Evolutionary conservation across 2,888 invertebrate genomes (phyloP).

Genomic region (Cheilosia urbana): DNA sequence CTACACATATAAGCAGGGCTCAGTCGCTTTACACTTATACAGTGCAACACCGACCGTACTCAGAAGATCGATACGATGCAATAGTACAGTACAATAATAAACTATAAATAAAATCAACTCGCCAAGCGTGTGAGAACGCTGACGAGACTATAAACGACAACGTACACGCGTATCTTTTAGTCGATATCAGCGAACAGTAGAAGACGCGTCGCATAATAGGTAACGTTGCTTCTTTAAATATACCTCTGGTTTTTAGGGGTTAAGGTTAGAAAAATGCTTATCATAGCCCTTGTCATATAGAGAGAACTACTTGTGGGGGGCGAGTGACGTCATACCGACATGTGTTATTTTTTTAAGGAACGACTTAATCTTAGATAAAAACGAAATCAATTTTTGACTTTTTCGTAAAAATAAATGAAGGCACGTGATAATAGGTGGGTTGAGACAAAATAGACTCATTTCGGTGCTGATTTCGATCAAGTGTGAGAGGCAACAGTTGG

Average conservation of each 20-base stretch:
- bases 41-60: no score
- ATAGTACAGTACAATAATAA: background rate
- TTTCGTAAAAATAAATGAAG: background rate
- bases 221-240: background rate
- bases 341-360: background rate
- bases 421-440: background rate
- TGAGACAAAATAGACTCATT: background rate
- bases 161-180: background rate
- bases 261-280: background rate
- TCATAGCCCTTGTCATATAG: background rate
- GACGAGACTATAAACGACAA: background rate
- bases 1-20: no score
- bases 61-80: no score
- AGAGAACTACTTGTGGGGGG: background rate
- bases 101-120: conserved; percentile 1
- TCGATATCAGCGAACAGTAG: background rate
- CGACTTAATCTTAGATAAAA: background rate
- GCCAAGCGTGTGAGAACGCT: background rate
- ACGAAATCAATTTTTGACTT: background rate
- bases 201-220: background rate
- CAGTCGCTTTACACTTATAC: no score
- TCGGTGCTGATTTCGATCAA: background rate
- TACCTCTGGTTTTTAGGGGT: background rate
- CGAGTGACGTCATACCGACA: background rate
- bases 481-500: no score